A percentile compares a stretch with the other conserved stretches of the same genome.
phyloP scores from a whole-genome alignment of 2,113 vertebrate genomes.

The Malurus cyaneus region DNA sequence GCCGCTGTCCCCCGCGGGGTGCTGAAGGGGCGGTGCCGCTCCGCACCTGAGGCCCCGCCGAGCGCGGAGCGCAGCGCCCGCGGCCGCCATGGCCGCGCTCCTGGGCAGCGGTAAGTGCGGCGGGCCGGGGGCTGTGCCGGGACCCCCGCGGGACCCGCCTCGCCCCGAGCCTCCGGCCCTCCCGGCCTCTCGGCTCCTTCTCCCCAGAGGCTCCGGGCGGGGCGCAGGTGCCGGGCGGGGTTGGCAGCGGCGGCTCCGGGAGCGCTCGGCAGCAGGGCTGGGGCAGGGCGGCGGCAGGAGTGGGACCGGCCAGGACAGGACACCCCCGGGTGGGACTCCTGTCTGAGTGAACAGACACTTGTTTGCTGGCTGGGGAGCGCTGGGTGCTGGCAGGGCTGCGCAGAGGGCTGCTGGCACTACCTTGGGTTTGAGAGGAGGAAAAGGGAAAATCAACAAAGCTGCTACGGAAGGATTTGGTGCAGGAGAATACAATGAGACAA shows the following conservation, averaged over 20 bases:
- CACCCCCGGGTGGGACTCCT: not conserved
- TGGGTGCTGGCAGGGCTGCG: not conserved
- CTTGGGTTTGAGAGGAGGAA: not conserved
- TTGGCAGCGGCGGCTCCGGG: not conserved
- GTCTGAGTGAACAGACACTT: not conserved
- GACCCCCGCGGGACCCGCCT: not conserved
- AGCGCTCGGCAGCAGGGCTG: not conserved
- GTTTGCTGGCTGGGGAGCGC: not conserved
- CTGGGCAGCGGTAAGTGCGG: slow-evolving; percentile 64
- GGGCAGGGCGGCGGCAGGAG: not conserved
- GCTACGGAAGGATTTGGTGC: not conserved
- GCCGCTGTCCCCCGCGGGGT: not conserved
- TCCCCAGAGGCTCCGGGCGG: not conserved
- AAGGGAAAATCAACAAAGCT: not conserved
- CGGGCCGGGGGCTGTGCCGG: too few species aligned
- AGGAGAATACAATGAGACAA: not conserved
- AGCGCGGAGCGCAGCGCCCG: not conserved
- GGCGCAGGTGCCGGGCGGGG: not conserved
- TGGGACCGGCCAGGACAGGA: not conserved
- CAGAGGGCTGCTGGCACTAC: not conserved
- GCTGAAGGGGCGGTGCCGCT: not conserved
- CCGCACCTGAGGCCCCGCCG: not conserved
- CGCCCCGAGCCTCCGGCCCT: too few species aligned
- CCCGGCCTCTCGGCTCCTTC: not conserved
- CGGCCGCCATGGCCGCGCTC: slow-evolving; percentile 24